phyloP scores from a whole-genome alignment of 2,797 vertebrate species.

The Bradypodion pumilum region DNA sequence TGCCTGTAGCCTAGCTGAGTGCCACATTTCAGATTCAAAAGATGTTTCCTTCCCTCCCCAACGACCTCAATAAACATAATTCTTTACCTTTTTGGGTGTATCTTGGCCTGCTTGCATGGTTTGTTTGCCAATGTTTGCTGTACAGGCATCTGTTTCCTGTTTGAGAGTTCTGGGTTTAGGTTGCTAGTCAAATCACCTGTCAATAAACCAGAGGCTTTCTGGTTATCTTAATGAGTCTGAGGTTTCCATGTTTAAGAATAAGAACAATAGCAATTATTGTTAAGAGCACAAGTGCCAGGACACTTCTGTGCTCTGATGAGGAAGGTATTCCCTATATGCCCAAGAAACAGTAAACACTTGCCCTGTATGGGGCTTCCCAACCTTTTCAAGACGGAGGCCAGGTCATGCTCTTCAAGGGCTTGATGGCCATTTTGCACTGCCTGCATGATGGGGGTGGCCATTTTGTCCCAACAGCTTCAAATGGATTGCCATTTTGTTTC shows the following conservation, averaged over 20 bases:
- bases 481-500: too few species aligned
- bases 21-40: background rate
- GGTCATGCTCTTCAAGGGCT: too few species aligned
- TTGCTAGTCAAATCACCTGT: background rate
- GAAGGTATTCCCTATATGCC: too few species aligned
- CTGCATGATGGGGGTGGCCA: too few species aligned
- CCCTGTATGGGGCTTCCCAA: too few species aligned
- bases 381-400: too few species aligned
- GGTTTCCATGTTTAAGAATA: background rate
- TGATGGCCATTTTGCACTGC: too few species aligned
- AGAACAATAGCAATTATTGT: background rate
- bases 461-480: too few species aligned
- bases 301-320: too few species aligned
- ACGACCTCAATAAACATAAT: background rate
- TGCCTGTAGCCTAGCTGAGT: background rate
- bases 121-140: background rate
- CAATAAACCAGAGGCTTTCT: background rate
- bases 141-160: background rate
- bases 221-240: background rate
- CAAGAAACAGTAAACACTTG: too few species aligned
- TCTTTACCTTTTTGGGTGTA: background rate
- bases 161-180: background rate
- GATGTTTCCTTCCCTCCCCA: background rate
- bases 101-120: background rate
- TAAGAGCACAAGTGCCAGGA: too few species aligned